phyloP scores from a whole-genome alignment of 1,140 invertebrate genomes.

The Lordiphosa stackelbergi region DNA sequence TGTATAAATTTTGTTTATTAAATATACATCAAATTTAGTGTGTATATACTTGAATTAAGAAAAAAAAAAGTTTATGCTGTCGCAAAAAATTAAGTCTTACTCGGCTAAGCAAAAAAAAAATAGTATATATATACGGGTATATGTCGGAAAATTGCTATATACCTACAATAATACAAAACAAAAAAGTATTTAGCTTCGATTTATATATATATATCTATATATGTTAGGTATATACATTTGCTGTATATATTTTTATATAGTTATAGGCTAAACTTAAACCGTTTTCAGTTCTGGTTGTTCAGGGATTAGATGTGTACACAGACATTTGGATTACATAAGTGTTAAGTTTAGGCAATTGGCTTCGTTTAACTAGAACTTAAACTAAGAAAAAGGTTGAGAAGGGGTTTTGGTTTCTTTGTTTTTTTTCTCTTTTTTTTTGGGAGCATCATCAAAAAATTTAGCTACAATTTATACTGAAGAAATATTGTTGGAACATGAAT shows the following conservation, averaged over 20 bases:
- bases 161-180: neutral
- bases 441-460: neutral
- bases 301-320: slow-evolving; percentile 12
- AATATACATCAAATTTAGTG: slow-evolving; percentile 39
- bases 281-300: slow-evolving; percentile 38
- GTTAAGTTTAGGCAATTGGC: slow-evolving; percentile 12
- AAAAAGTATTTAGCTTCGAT: neutral
- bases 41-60: slow-evolving; percentile 16
- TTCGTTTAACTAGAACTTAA: neutral
- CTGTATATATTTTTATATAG: neutral
- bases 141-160: neutral
- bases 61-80: slow-evolving; percentile 34
- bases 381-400: neutral
- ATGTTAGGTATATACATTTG: neutral
- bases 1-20: slow-evolving; percentile 60
- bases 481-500: slow-evolving; percentile 10
- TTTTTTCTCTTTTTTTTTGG: neutral
- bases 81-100: slow-evolving; percentile 32
- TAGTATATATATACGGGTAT: slow-evolving; percentile 3
- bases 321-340: slow-evolving; percentile 1
- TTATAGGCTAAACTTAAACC: slow-evolving; percentile 25
- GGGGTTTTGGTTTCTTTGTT: neutral
- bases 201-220: slow-evolving; percentile 4
- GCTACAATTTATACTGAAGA: slow-evolving; percentile 9
- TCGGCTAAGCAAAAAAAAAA: slow-evolving; percentile 36